Base-by-base conservation (phyloP, 92 coral and sea anemone species). In the Porites evermanni region DNA sequence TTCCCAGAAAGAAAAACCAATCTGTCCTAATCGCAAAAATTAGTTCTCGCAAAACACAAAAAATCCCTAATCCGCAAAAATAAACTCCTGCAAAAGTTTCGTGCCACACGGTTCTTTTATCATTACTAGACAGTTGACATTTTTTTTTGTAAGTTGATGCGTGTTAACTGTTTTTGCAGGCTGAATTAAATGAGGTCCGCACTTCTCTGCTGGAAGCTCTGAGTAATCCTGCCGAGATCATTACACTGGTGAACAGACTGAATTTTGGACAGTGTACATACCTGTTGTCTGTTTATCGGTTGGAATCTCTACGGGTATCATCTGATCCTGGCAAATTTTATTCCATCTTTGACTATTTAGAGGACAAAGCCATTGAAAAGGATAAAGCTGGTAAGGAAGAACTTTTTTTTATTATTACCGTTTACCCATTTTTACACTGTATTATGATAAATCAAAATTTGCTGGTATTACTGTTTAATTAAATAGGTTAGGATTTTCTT, bases 191-290 rank as follows among this genome's bases (percentile, higher is more conserved):
- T 78, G 98, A 96, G 67, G 94, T 96, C 6, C 96, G 98, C 52
- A 88, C 90, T 11, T 79, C 91, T 77, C 89, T 96, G 64, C 86
- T 96, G 64, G 99, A 96, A 68, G 83, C 92, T 9, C 79, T 96
- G 23, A 98, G 95, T 53, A 93, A 93, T 79, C 90, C 96, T 4
- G 79, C 96, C 26, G 99, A 96, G 53, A 89, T 93, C 9, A 73
- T 92, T 26, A 88, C 96, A 61, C 89, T 96, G 53, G 99, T 96
- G 7, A 94, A 91, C 87, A 93, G 94, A 86, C 83, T 96, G 10
- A 96, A 94, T 82, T 96, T 96, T 87, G 99, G 98, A 20, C 99
- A 96, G 84, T 96, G 99, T 59, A 96, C 96, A 12, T 94, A 96
- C 74, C 88, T 96, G 67, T 94, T 96, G 66, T 96, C 99, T 7